Percentiles rank a stretch among this genome's conserved stretches.
phyloP scores from a whole-genome alignment of 2,888 invertebrate species.

The Temnothorax unifasciatus region DNA sequence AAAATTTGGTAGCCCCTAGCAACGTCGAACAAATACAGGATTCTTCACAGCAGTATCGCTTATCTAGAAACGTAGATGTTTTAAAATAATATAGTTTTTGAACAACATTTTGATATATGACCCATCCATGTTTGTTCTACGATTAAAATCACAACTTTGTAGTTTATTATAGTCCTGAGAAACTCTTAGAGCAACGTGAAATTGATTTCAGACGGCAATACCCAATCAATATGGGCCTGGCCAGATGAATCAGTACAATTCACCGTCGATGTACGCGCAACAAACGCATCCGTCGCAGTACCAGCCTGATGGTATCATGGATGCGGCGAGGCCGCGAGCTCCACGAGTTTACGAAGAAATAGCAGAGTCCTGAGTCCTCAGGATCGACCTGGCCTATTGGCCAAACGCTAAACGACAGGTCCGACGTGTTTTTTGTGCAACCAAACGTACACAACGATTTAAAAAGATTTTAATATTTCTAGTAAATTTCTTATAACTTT shows the following conservation, averaged over 20 bases:
- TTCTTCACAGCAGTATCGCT: neutral
- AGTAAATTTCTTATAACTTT: neutral
- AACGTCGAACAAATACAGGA: slow-evolving; percentile 17
- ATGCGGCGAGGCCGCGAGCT: slow-evolving; percentile 79
- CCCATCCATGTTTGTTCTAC: neutral
- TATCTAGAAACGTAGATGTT: neutral
- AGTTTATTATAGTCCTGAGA: neutral
- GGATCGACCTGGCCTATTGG: slow-evolving; percentile 82
- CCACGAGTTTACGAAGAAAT: slow-evolving; percentile 84
- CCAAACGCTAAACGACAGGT: slow-evolving; percentile 85
- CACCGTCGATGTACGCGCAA: slow-evolving; percentile 80
- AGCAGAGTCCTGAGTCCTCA: slow-evolving; percentile 83
- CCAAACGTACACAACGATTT: neutral
- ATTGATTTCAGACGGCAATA: slow-evolving; percentile 75
- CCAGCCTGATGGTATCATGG: slow-evolving; percentile 78
- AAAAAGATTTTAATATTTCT: neutral
- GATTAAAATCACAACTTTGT: neutral
- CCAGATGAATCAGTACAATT: slow-evolving; percentile 83
- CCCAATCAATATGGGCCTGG: slow-evolving; percentile 81
- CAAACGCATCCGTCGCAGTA: slow-evolving; percentile 81
- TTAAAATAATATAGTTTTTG: neutral
- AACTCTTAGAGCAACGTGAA: slow-evolving; percentile 14
- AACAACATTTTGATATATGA: neutral
- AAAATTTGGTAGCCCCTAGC: slow-evolving; percentile 28
- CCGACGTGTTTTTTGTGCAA: neutral